Evolutionary conservation across 1,140 invertebrate species (phyloP).

Genomic region (Diabrotica virgifera): DNA sequence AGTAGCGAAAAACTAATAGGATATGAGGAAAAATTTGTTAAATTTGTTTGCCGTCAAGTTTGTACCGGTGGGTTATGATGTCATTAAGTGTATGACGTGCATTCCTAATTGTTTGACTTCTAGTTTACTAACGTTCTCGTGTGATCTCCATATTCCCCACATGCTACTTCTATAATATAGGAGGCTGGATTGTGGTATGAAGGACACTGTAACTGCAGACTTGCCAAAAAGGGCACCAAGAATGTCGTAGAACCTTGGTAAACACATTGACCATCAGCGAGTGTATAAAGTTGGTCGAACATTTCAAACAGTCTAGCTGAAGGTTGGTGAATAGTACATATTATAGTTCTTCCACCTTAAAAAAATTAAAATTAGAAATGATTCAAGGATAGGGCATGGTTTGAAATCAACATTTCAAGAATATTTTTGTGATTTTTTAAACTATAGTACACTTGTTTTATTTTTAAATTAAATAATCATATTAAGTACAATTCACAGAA

Average conservation of each 20-base stretch:
- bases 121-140: constrained; percentile 69
- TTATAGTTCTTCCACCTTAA: constrained; percentile 78
- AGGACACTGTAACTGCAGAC: constrained; percentile 82
- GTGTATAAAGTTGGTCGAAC: constrained; percentile 93
- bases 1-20: too few species aligned
- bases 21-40: too few species aligned
- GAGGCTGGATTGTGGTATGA: constrained; percentile 96
- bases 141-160: constrained; percentile 92
- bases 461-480: too few species aligned
- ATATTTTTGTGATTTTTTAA: too few species aligned
- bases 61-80: too few species aligned
- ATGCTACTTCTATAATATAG: constrained; percentile 90
- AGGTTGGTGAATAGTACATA: constrained; percentile 97
- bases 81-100: too few species aligned
- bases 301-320: constrained; percentile 94
- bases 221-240: constrained; percentile 83
- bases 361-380: neutral
- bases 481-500: too few species aligned
- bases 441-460: too few species aligned
- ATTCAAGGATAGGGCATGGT: too few species aligned
- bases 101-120: neutral
- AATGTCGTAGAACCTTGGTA: constrained; percentile 85
- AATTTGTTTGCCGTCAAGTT: too few species aligned
- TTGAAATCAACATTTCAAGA: too few species aligned
- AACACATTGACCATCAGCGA: constrained; percentile 91